Conservation (phyloP, 2,113 vertebrate genomes). For the Leptosomus discolor region DNA sequence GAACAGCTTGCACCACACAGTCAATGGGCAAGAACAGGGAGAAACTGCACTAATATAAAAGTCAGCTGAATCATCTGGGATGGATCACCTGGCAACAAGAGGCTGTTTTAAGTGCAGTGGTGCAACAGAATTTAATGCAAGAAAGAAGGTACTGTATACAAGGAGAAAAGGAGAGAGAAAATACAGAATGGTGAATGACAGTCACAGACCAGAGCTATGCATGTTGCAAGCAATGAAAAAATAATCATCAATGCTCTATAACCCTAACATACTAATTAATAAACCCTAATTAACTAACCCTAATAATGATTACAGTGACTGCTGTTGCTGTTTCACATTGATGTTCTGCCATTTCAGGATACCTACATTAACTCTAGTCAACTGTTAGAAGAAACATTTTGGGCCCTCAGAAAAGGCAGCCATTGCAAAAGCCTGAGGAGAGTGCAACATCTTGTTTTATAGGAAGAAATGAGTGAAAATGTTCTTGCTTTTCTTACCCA, state of each 20-base stretch:
- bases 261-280: not conserved
- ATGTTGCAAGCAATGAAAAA: not conserved
- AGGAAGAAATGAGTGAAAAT: not conserved
- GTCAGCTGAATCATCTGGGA: not conserved
- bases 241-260: not conserved
- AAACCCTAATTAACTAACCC: not conserved
- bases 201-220: not conserved
- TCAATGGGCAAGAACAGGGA: not conserved
- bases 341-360: not conserved
- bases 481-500: not conserved
- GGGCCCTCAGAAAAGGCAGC: not conserved
- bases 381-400: not conserved
- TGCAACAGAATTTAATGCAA: not conserved
- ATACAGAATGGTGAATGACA: not conserved
- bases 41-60: not conserved
- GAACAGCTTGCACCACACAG: not conserved
- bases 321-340: not conserved
- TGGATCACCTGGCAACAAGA: not conserved
- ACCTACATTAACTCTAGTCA: not conserved
- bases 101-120: not conserved
- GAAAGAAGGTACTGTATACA: not conserved
- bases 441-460: not conserved
- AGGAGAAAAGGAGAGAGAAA: not conserved
- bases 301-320: not conserved
- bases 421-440: not conserved